Conservation (phyloP, 2,797 vertebrate species). For the Danio albolineatus region DNA sequence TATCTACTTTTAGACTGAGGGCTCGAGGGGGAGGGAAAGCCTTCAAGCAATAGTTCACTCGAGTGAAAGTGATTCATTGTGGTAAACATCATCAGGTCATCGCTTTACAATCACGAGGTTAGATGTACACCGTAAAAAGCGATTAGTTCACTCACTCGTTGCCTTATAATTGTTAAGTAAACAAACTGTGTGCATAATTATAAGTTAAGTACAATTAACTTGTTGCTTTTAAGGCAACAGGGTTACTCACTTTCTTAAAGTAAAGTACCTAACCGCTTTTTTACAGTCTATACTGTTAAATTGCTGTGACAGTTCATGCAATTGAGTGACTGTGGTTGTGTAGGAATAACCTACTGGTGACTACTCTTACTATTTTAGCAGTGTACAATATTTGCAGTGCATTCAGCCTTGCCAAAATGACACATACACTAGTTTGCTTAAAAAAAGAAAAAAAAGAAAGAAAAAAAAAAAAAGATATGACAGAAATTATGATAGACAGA, state of each 20-base stretch:
- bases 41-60: constrained; percentile 43
- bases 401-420: background rate
- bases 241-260: no score
- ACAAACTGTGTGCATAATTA: no score
- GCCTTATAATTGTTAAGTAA: no score
- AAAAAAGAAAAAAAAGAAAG: no score
- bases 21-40: constrained; percentile 63
- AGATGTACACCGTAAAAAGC: background rate
- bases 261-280: no score
- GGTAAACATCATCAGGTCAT: background rate
- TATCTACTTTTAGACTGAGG: constrained; percentile 76
- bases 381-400: background rate
- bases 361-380: background rate
- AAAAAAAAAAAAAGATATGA: no score
- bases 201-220: no score
- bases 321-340: background rate
- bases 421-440: background rate
- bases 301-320: background rate
- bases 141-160: no score
- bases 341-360: background rate
- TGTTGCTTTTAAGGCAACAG: no score
- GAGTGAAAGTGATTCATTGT: background rate
- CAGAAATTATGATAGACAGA: no score
- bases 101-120: constrained; percentile 12
- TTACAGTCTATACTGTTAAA: background rate